Evolutionary conservation across 92 coral and sea anemone genomes (phyloP), one percentile per base, ranked within the genome.

Genomic region (Bergia puertoricense): DNA sequence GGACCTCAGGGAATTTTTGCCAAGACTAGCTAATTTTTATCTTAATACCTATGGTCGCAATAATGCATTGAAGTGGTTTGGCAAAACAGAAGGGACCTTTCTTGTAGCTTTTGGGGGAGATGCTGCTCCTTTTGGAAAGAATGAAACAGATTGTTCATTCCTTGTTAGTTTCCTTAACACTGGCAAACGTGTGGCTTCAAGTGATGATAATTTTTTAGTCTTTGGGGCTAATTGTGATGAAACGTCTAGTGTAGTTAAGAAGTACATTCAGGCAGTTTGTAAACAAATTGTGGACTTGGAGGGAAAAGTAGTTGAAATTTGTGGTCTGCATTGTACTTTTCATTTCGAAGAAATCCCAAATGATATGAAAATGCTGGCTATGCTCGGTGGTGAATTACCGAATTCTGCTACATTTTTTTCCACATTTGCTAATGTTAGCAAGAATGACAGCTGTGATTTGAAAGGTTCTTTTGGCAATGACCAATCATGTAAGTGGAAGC

Each of bases 291-390:
- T 65, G 44, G 95, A 92, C 42, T 82, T 94, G 46, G 85, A 90
- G 86, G 94, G 95, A 9, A 86, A 82, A 65, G 89, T 92, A 44
- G 54, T 81, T 86, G 90, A 92, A 92, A 92, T 91, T 15, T 36
- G 80, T 86, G 98, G 95, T 90, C 81, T 95, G 36, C 91, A 92
- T 76, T 88, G 90, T 9, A 80, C 90, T 45, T 94, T 92, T 85
- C 88, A 79, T 6, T 93, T 93, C 85, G 57, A 88, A 77, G 95
- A 91, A 48, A 80, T 92, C 4, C 95, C 94, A 9, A 92, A 91
- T 85, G 97, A 94, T 46, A 91, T 94, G 97, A 94, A 92, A 74
- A 92, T 92, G 95, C 65, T 94, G 76, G 97, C 97, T 0, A 94
- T 94, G 97, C 92, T 94, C 69, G 98, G 94, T 22, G 96, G 94